Conservation (phyloP, 1,140 invertebrate species). For the Piezodorus guildinii region DNA sequence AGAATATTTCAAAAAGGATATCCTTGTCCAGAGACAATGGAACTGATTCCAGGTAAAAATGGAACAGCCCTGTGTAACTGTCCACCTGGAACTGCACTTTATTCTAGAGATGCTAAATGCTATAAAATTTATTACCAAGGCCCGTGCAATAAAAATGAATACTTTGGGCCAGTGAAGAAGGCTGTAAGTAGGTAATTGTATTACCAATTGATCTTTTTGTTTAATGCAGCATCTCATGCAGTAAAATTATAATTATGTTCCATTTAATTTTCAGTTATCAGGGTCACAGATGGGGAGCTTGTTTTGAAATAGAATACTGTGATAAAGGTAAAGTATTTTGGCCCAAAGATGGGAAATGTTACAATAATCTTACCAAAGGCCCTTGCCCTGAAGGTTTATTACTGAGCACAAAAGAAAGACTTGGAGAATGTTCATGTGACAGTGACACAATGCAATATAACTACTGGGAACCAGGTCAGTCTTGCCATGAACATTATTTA, state of each 20-base stretch:
- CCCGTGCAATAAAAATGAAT: conserved; percentile 55
- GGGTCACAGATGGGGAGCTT: conserved; percentile 50
- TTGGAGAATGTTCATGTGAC: conserved; percentile 29
- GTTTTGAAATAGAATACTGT: conserved; percentile 48
- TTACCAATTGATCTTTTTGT: background rate
- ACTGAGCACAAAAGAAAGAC: conserved; percentile 30
- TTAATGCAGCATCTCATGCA: too few species aligned
- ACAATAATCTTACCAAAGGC: conserved; percentile 50
- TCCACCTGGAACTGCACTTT: conserved; percentile 59
- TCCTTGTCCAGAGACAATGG: conserved; percentile 71
- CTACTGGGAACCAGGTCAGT: conserved; percentile 26
- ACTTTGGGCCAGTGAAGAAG: conserved; percentile 50
- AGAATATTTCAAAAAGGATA: conserved; percentile 68
- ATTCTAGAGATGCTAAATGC: conserved; percentile 43
- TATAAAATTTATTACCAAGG: conserved; percentile 56
- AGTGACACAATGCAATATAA: conserved; percentile 21
- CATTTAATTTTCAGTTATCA: background rate
- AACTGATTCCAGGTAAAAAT: conserved; percentile 50
- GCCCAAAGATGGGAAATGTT: conserved; percentile 59
- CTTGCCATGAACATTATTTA: conserved; percentile 65
- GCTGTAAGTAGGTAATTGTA: conserved; percentile 25
- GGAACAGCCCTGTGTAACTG: conserved; percentile 62
- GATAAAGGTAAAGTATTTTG: conserved; percentile 51
- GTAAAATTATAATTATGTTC: too few species aligned
- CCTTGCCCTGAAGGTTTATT: conserved; percentile 62